Base-by-base conservation (phyloP, 2,113 vertebrate genomes). In the Colaptes auratus region DNA sequence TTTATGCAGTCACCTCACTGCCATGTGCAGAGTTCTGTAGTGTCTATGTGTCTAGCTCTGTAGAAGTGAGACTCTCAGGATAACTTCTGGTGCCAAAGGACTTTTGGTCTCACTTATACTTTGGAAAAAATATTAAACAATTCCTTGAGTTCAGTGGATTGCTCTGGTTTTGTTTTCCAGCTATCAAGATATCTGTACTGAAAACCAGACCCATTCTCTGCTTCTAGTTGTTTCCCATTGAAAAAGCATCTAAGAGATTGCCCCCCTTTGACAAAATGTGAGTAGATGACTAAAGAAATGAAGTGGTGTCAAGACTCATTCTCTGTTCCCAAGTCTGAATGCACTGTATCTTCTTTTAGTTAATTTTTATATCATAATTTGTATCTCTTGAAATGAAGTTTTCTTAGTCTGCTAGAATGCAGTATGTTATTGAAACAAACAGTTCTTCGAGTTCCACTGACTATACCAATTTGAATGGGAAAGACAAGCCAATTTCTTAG, bases 221-320 rank as follows among this genome's bases (percentile, higher is more conserved):
- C 3, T 91, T 7, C 27, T 36, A 1, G 36, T 74, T 66, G 6
- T 13, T 80, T 71, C 20, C 16, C 5, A 12, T 3, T 67, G 27
- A 88, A 63, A 82, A 59, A 46, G 6, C 12, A 67, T 16, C 3
- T 46, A 14, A 44, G 20, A 4, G 8, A 15, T 46, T 56, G 3
- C 3, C 8, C 1, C 3, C 10, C 23, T 48, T 20, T 46, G 24
- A 5, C 7, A 33, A 3, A 56, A 6, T 9, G 6, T 35, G 18
- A 21, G 33, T 11, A 69, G 5, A 6, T 10, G 2, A 30, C 18
- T 87, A 21, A 69, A 64, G 16, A 16, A 39, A 89, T 0, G 0
- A 55, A 67, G 28, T 7, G 33, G 1, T 31, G 16, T 28, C 48
- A 69, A 21, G 17, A 56, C 4, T 3, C 31, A 58, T 46, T 7